Evolutionary conservation across 2,888 invertebrate species (phyloP), one percentile per base, ranked within the genome.

Genomic region (Megalurothrips usitatus): DNA sequence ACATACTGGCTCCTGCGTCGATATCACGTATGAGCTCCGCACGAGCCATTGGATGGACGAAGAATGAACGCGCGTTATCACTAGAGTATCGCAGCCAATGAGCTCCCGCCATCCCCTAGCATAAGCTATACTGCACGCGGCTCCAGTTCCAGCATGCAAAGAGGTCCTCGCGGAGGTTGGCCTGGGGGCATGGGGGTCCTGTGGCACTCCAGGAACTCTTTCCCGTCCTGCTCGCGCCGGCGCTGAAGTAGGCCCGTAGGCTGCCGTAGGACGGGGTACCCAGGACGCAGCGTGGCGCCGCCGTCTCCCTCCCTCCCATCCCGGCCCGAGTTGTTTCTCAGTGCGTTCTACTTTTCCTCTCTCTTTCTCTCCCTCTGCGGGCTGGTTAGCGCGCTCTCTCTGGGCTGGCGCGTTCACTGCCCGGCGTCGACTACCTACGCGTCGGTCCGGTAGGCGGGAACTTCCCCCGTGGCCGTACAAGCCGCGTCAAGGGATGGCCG

Each of bases 291-390:
- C 52, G 63, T n/a, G 68, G 63, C 63, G 19, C 63, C 14, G 63
- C 3, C 63, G 8, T 68, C 68, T 43, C 34, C 34, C 34, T 43
- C 34, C 34, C 34, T 26, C 9, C 52, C 52, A 11, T 75, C 23
- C 68, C 23, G 68, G 68, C 68, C 68, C 68, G 12, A 26, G 19
- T 19, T 58, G 58, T 58, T 58, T 58, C 58, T 58, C 68, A 26
- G 68, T 75, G 68, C 68, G 68, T 75, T 75, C 68, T 75, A 75
- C 68, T 75, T 75, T 75, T 75, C 68, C 68, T 23, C n/a, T 23
- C 23, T 68, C 63, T 63, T 19, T 63, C 23, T 75, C 68, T 26
- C 68, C 23, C 68, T 23, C 12, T 23, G 14, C 58, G 6, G 58
- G 58, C 17, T n/a, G 58, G 34, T 4, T 58, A 0, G 6, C 58